Base-by-base conservation (phyloP, 2,797 vertebrate species). In the Euphonia xanthogaster region DNA sequence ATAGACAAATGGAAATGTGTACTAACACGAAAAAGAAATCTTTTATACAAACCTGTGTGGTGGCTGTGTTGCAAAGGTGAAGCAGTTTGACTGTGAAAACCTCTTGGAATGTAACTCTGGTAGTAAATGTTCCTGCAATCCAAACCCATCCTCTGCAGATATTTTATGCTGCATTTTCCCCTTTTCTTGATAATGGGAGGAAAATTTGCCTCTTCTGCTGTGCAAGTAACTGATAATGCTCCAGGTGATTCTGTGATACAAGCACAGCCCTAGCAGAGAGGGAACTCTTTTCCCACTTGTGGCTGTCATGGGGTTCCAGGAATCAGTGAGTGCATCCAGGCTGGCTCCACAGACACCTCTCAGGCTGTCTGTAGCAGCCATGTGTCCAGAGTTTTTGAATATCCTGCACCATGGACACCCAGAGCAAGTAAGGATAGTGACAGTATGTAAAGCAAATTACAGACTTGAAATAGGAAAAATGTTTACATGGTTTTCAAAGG, bases 281-380 rank as follows among this genome's bases (percentile, higher is more conserved):
- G 19, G 15, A 68, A 4, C 12, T 44, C 15, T 54, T 50, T 57
- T 68, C 31, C 22, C 16, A 3, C 61, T 60, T 48, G 4, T 23
- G 25, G 14, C 10, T 6, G 17, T 71, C 30, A 3, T 31, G 7
- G 5, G 5, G 18, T 70, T 47, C 8, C 11, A 17, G 42, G 47
- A 55, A 16, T 24, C 1, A 0, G 11, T 37, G 28, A 17, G 2
- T 39, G 22, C 31, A 21, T 12, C 45, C 40, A 33, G 2, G 7
- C 1, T 53, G 33, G 21, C 23, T 73, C 61, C 24, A 28, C 12
- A 51, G 37, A 19, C 19, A 37, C 44, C 18, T 11, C 67, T 54
- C 15, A 6, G n/a, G 22, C 31, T 39, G 9, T 24, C 12, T 33
- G 25, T 60, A 50, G 22, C 6, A 82, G 58, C 45, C 22, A 2